Percentiles rank a stretch among this genome's conserved stretches.
Evolutionary conservation across 2,113 vertebrate species (phyloP).

Genomic region (Mobula birostris): DNA sequence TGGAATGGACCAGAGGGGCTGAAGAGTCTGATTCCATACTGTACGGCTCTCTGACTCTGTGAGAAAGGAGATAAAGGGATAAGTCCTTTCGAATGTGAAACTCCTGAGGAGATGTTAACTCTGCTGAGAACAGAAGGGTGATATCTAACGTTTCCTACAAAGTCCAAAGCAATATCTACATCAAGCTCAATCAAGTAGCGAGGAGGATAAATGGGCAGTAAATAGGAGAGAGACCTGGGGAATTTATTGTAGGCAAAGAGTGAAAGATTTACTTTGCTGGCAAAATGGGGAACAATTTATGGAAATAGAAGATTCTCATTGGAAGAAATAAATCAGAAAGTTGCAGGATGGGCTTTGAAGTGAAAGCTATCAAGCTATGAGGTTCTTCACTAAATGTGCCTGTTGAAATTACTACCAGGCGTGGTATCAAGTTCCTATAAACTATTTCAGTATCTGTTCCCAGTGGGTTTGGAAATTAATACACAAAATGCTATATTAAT

Average conservation of each 20-base stretch:
- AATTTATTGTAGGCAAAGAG: neutral
- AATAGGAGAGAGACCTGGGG: neutral
- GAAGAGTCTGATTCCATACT: no score
- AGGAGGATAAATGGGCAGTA: neutral
- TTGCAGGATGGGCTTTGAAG: neutral
- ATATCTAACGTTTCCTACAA: neutral
- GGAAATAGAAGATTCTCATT: neutral
- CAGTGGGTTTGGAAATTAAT: neutral
- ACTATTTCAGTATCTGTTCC: neutral
- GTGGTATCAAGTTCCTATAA: neutral
- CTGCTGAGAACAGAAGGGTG: neutral
- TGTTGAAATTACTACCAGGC: neutral
- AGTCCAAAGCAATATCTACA: neutral
- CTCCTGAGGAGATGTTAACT: neutral
- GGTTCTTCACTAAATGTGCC: neutral
- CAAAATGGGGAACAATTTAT: neutral
- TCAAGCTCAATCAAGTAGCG: neutral
- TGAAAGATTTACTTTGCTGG: neutral
- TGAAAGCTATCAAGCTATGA: neutral
- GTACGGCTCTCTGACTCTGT: no score
- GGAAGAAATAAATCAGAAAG: neutral
- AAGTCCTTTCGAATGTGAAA: no score
- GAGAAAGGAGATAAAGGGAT: no score
- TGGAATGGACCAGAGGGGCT: no score
- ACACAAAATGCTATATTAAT: neutral